Base-by-base conservation (phyloP, 2,888 invertebrate genomes). In the Phytoseiulus persimilis region DNA sequence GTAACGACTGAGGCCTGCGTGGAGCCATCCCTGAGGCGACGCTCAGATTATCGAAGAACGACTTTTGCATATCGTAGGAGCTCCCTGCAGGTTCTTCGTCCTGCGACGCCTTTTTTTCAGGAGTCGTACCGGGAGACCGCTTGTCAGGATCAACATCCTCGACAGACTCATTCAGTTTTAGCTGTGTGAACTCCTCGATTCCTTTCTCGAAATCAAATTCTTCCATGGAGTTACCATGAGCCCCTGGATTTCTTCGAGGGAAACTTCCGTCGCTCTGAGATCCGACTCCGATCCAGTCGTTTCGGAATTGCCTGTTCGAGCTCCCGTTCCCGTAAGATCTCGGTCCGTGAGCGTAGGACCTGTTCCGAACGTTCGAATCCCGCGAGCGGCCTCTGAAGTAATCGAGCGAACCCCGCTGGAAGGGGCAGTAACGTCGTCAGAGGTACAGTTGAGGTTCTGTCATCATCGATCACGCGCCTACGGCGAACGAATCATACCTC, bases 131-230 rank as follows among this genome's bases (percentile, higher is more conserved):
- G 23, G 65, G 65, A 6, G 32, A n/a, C 31, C 31, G 45, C 33
- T 87, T 45, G 11, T 87, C 32, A 33, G 45, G 32, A 87, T 87
- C 33, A n/a, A 45, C 0, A 45, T 87, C 87, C 11, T 87, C 87
- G 87, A 33, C 45, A 0, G 87, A 87, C 39, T 32, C 45, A 87
- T 87, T 32, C 33, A 87, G 31, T 31, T 32, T 87, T 0, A 87
- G 33, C 18, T 45, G 87, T 28, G 87, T 87, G 87, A 87, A 87
- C 18, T 87, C 87, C 18, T 87, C 32, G 33, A 87, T 32, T 11
- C 87, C 87, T 39, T 87, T 32, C 45, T 87, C 87, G 45, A 87
- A 87, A 87, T 87, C 33, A 31, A 87, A 87, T 6, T 87, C 87
- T 11, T 87, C 87, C 87, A 87, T 11, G 5, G 87, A 45, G 11